Evolutionary conservation across 2,797 vertebrate species (phyloP).

Genomic region (Myotis vivesi): DNA sequence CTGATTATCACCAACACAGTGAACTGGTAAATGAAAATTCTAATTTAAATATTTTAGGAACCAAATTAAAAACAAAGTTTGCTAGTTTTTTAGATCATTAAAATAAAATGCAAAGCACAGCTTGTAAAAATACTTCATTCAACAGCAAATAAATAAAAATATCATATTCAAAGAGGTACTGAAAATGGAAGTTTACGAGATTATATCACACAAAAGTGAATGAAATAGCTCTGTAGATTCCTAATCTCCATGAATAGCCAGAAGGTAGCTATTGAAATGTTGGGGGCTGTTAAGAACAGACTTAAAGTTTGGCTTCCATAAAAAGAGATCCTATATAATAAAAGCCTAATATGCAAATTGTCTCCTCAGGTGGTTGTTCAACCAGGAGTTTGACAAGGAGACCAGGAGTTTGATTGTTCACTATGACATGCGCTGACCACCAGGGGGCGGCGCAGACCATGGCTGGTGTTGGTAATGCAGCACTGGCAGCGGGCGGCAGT

Average conservation of each 20-base stretch:
- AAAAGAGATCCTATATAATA: too few relatives aligned
- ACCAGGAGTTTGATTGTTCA: too few relatives aligned
- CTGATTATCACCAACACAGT: conserved; percentile 82
- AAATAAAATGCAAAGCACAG: conserved; percentile 75
- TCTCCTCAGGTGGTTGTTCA: too few relatives aligned
- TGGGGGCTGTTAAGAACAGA: not conserved
- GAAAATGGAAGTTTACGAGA: conserved; percentile 64
- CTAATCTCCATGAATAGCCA: not conserved
- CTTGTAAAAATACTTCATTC: conserved; percentile 76
- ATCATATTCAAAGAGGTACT: conserved; percentile 43
- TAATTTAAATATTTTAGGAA: conserved; percentile 81
- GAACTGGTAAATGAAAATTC: conserved; percentile 83
- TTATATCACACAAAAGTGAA: conserved; percentile 11
- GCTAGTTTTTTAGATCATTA: conserved; percentile 65
- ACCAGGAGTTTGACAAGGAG: too few relatives aligned
- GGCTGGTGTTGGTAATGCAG: too few relatives aligned
- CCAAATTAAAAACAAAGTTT: conserved; percentile 73
- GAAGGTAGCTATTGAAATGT: conserved; percentile 20
- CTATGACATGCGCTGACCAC: too few relatives aligned
- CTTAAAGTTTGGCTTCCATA: not conserved
- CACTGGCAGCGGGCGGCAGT: too few relatives aligned
- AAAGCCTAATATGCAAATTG: too few relatives aligned
- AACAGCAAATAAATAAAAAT: conserved; percentile 61
- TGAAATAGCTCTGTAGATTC: not conserved
- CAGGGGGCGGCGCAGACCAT: too few relatives aligned